Evolutionary conservation across 2,113 vertebrate species (phyloP).

Genomic region (Xenopus tropicalis): UCB_Xtro_10.0 CM004451.2:65092001-65092500

Average conservation of each 20-base stretch:
- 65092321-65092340: constrained; percentile 95
- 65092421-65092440: constrained; percentile 90
- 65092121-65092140: constrained; percentile 68
- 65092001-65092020: constrained; percentile 80
- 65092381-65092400: constrained; percentile 92
- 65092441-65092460: constrained; percentile 75
- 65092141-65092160: constrained; percentile 36
- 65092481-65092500: constrained; percentile 82
- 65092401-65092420: constrained; percentile 96
- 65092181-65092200: constrained; percentile 68
- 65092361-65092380: constrained; percentile 78
- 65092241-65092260: constrained; percentile 86
- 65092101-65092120: constrained; percentile 70
- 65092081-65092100: constrained; percentile 68
- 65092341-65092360: constrained; percentile 76
- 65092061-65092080: constrained; percentile 81
- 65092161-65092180: constrained; percentile 67
- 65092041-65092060: constrained; percentile 93
- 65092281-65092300: constrained; percentile 91
- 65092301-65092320: constrained; percentile 96
- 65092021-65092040: constrained; percentile 95
- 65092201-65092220: constrained; percentile 72
- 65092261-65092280: constrained; percentile 97
- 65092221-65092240: constrained; percentile 95
- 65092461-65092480: constrained; percentile 67